phyloP scores from a whole-genome alignment of 1,140 invertebrate species.

The Gyrodactylus bullatarudis region DNA sequence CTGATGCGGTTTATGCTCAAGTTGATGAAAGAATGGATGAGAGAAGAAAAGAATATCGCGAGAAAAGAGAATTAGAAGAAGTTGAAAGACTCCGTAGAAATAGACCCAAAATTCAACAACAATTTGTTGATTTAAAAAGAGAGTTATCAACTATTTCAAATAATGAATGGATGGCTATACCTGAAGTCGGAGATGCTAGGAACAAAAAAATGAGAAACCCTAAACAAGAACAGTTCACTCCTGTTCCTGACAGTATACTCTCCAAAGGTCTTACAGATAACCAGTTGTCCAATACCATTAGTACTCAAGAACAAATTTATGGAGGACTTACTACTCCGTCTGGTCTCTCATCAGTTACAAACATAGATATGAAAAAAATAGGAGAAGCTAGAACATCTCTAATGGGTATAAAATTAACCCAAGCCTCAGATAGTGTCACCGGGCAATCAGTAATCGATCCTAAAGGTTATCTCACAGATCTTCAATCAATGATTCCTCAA shows the following conservation, averaged over 20 bases:
- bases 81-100: constrained; percentile 89
- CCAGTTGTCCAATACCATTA: constrained; percentile 40
- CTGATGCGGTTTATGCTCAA: constrained; percentile 86
- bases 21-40: constrained; percentile 98
- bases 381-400: constrained; percentile 93
- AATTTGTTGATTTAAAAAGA: constrained; percentile 84
- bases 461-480: constrained; percentile 85
- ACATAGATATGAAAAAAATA: constrained; percentile 87
- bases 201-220: constrained; percentile 83
- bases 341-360: constrained; percentile 15
- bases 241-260: constrained; percentile 77
- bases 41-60: constrained; percentile 49
- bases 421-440: constrained; percentile 75
- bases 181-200: constrained; percentile 90
- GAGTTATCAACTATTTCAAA: constrained; percentile 44
- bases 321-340: constrained; percentile 17
- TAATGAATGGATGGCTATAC: constrained; percentile 77
- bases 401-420: constrained; percentile 92
- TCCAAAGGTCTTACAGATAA: constrained; percentile 37
- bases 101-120: constrained; percentile 92
- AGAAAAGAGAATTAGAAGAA: constrained; percentile 29
- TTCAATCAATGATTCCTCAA: constrained; percentile 90
- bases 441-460: constrained; percentile 98
- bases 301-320: constrained; percentile 36
- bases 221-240: constrained; percentile 65